Conservation (phyloP, 2,888 invertebrate species). For the Tanaodytes sp. region DNA sequence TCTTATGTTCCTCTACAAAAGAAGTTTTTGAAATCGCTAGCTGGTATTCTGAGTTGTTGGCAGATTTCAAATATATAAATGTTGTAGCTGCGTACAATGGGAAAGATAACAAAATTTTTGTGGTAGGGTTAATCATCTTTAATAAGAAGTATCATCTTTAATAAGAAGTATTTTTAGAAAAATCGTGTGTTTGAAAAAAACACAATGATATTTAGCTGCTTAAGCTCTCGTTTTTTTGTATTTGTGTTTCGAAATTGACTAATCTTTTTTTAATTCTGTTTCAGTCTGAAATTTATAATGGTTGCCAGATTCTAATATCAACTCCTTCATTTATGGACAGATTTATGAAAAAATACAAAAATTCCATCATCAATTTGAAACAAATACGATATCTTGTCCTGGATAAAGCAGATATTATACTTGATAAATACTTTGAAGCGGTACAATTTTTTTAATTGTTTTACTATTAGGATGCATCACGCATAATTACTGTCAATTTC, state of each 20-base stretch:
- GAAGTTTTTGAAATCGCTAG: constrained; percentile 59
- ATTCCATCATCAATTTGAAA: constrained; percentile 76
- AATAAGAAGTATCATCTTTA: no score
- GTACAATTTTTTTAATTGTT: constrained; percentile 60
- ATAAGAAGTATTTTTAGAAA: no score
- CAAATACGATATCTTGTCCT: constrained; percentile 80
- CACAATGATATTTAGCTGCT: no score
- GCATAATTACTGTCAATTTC: no score
- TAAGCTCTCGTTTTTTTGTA: no score
- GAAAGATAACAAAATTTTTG: constrained; percentile 60
- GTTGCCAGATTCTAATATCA: constrained; percentile 82
- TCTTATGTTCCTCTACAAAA: constrained; percentile 77
- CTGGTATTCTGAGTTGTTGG: constrained; percentile 57
- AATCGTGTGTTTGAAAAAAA: no score
- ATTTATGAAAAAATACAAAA: constrained; percentile 69
- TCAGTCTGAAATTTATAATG: constrained; percentile 73
- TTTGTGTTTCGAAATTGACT: no score
- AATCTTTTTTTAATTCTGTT: no score
- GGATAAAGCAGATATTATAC: constrained; percentile 81
- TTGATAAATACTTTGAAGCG: constrained; percentile 74
- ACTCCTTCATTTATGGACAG: constrained; percentile 78
- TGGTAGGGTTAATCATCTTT: no score
- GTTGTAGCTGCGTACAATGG: constrained; percentile 64
- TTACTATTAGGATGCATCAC: no score
- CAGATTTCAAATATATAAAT: constrained; percentile 54